Conservation (phyloP, 64 coral and sea anemone genomes). For the Cladopsammia gracilis region DNA sequence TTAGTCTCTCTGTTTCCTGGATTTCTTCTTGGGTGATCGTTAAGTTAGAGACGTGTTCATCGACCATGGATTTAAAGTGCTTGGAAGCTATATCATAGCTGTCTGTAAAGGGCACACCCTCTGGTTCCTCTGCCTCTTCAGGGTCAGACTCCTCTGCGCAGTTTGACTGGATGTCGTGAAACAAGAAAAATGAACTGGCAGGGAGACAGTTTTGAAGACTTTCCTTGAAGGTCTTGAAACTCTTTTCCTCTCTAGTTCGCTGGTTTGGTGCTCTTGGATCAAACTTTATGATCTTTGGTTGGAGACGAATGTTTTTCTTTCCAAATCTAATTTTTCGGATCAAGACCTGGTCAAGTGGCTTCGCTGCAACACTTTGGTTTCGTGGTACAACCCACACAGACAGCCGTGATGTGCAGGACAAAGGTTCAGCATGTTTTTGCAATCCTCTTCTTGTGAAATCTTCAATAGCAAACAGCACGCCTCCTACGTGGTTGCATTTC, state of each 20-base stretch:
- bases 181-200: slow-evolving; percentile 53
- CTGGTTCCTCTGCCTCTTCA: neutral
- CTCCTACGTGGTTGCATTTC: slow-evolving; percentile 24
- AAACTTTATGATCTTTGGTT: neutral
- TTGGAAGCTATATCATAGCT: slow-evolving; percentile 54
- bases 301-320: too few species aligned
- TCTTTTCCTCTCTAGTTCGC: slow-evolving; percentile 14
- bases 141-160: neutral
- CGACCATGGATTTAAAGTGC: slow-evolving; percentile 48
- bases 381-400: neutral
- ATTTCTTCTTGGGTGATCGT: slow-evolving; percentile 55
- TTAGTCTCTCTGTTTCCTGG: slow-evolving; percentile 48
- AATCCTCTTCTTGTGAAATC: neutral
- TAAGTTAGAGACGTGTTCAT: slow-evolving; percentile 24
- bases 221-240: slow-evolving; percentile 6
- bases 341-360: too few species aligned
- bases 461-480: neutral
- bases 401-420: neutral
- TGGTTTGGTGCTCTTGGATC: slow-evolving; percentile 11
- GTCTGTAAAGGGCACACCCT: slow-evolving; percentile 43
- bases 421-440: neutral
- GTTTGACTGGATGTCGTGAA: slow-evolving; percentile 37
- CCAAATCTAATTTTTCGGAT: too few species aligned
- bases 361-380: neutral
- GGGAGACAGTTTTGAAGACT: slow-evolving; percentile 58